Base-by-base conservation (phyloP, 2,797 vertebrate genomes). In the Pseudomugil gertrudae region DNA sequence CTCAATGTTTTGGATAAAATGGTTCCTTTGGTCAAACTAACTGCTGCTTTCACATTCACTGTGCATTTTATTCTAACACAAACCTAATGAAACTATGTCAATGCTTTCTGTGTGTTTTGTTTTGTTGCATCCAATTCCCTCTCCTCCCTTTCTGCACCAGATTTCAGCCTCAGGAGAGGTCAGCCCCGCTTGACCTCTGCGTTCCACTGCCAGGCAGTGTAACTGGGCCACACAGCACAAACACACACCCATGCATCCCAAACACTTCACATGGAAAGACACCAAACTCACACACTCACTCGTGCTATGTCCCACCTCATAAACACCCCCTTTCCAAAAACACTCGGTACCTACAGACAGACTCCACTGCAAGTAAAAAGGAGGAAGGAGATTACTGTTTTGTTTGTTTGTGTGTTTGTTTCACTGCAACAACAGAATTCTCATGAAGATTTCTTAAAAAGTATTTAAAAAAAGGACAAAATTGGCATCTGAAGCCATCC, bases 131-230 rank as follows among this genome's bases (percentile, higher is more conserved):
- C 63, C 30, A 26, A 56, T 9, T 50, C 62, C 61, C 69, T 67
- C 72, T 72, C 65, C 76, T 78, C 79, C 50, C 63, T 75, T 74
- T 79, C 83, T 84, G 86, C 80, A 63, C 74, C 73, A 84, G 77
- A 83, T 78, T 85, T 43, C 84, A 70, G 85, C 87, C 87, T 89
- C 75, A 74, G 83, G 90, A 83, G 82, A 88, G 92, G 88, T 90
- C 89, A 81, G 80, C 81, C 87, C 83, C 84, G 89, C 87, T 91
- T 92, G 92, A 93, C 92, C 92, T 91, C 84, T 85, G 67, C 87
- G 89, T 92, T 94, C 92, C 92, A 91, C 77, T 88, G 78, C 69
- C 67, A 63, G 7, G 65, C 78, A 84, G 73, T 56, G 62, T 65
- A 79, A 47, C 62, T 55, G 58, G 84, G 75, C 83, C 87, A 85